Percentiles rank a stretch among this genome's conserved stretches.
Evolutionary conservation across 2,113 vertebrate species (phyloP).

Genomic region (Esox niger): DNA sequence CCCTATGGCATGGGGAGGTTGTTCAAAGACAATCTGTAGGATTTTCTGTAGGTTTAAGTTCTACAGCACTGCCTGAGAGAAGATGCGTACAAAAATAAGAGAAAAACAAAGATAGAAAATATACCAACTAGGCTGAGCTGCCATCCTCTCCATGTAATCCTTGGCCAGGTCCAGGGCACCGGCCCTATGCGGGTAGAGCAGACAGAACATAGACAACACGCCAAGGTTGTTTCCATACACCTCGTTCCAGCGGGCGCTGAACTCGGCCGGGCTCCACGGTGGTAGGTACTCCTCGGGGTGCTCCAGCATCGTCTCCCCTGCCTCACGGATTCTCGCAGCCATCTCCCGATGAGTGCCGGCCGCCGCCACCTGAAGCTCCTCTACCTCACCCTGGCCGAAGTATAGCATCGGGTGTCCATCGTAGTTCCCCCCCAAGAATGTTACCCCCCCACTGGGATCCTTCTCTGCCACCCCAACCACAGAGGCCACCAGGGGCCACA

Average conservation of each 20-base stretch:
- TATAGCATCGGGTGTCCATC: constrained; percentile 95
- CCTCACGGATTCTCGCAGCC: constrained; percentile 77
- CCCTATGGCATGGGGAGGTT: too few relatives aligned
- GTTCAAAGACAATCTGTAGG: too few relatives aligned
- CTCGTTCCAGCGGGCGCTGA: constrained; percentile 95
- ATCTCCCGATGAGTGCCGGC: constrained; percentile 79
- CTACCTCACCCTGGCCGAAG: constrained; percentile 82
- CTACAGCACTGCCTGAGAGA: not conserved
- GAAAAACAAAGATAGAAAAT: constrained; percentile 67
- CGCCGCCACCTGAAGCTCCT: constrained; percentile 75
- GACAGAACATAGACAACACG: constrained; percentile 90
- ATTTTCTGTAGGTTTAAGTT: not conserved
- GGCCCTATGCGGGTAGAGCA: constrained; percentile 89
- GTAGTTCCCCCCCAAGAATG: constrained; percentile 90
- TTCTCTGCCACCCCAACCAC: constrained; percentile 23
- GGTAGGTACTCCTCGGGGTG: constrained; percentile 89
- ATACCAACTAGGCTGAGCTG: constrained; percentile 99
- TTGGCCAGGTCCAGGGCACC: constrained; percentile 86
- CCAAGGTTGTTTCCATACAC: constrained; percentile 97
- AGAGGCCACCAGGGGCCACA: constrained; percentile 74
- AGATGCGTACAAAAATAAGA: not conserved
- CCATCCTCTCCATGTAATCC: constrained; percentile 99
- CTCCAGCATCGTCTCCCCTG: constrained; percentile 87
- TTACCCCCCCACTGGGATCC: constrained; percentile 75
- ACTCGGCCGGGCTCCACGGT: constrained; percentile 89